Evolutionary conservation across 1,140 invertebrate species (phyloP), one percentile per base, ranked within the genome.

Genomic region (Procambarus virginalis): DNA sequence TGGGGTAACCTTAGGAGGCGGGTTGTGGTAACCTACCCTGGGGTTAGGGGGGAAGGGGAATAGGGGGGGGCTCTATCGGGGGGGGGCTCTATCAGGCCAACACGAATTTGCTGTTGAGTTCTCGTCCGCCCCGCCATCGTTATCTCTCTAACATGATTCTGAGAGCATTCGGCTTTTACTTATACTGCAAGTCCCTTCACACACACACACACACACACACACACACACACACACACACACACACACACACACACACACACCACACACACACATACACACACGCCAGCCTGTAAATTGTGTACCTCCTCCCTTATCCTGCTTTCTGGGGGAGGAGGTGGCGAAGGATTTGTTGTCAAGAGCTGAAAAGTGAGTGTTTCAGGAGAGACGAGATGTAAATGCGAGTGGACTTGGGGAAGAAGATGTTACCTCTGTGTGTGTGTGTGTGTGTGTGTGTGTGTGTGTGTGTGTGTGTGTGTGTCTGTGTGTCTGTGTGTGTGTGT

Each of bases 41-140:
- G 46, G 75, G 75, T 20, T 5, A 45, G 75, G 4, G 73, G n/a
- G n/a, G n/a, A 22, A 76, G 34, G 73, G 46, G 22, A 34, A 34
- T 6, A 6, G 68, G 14, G 68, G 17, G 76, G 76, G n/a, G n/a
- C n/a, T n/a, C n/a, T n/a, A n/a, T n/a, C n/a, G n/a, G n/a, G n/a
- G n/a, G n/a, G 49, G 49, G 20, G 34, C 51, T n/a, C n/a, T 81
- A 81, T 81, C 79, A 81, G 79, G 2, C 9, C 3, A 81, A 81
- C 79, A 81, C 51, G 79, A 12, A 51, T 81, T 58, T 81, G 79
- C 79, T 81, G 79, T 81, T 81, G 79, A 51, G 79, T 12, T 34
- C 51, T 58, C 2, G 1, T n/a, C 22, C 51, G 22, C 22, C 22
- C 79, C 3, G 51, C 79, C 79, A 58, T 10, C 3, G 2, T 60